Base-by-base conservation (phyloP, 1,140 invertebrate genomes). In the Zelostemma sp. region DNA sequence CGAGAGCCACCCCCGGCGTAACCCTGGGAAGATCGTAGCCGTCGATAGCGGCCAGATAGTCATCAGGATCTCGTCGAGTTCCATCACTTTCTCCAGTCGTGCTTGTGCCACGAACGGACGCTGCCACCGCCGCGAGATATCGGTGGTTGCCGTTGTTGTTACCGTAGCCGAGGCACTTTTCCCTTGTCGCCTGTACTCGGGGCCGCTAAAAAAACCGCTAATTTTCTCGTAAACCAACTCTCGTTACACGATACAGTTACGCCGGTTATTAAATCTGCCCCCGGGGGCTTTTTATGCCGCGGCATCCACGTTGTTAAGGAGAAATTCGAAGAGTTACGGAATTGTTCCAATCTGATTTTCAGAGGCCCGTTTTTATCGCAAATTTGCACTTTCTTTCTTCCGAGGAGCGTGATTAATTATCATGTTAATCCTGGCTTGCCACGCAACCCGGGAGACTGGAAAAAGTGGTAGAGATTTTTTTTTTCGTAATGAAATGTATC, bases 11-110 rank as follows among this genome's bases (percentile, higher is more conserved):
- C 74, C 76, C 76, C 68, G 68, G 66, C 68, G 68, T 58, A 74
- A 68, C 65, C 65, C 72, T 76, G 76, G 68, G 78, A 80, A 81
- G 80, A 82, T 82, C 73, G 69, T 72, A 68, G 73, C 41, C 53
- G 63, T 67, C 68, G 80, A 81, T 82, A 80, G 58, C 64, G 71
- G 47, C 66, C 31, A 76, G 79, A 80, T 81, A 80, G 62, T 63
- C 72, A 82, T 82, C 80, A 77, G 78, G 67, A 77, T 80, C 74
- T 80, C 70, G 68, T 70, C 51, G 63, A 77, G 79, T 81, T 79
- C 79, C 77, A 79, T 82, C 80, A 81, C 80, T 82, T 82, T 82
- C 80, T 81, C 80, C 58, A 40, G 59, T 68, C 65, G 71, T 79
- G 68, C 53, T 66, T 51, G 55, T 53, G 56, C 54, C 43, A 48